These are phyloP conservation scores for Ceratitis capitata DNA, from an alignment of 1,140 invertebrate genomes.

Conservation along the genomic window DNA sequence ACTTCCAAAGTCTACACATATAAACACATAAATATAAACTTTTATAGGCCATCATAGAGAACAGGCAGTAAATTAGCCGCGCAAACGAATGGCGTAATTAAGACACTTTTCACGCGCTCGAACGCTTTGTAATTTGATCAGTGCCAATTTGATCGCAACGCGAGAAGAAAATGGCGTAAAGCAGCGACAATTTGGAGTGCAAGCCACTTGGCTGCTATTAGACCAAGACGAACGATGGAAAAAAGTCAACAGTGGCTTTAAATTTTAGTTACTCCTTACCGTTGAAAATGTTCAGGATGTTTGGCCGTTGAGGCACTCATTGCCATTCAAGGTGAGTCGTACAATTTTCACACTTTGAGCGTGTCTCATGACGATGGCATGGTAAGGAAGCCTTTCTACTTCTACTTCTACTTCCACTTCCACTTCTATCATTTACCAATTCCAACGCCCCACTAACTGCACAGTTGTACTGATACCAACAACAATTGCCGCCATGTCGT, in stretches of 20 bases:
- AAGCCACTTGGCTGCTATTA: too few species aligned
- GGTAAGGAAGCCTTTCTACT: background rate
- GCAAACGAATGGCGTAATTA: conserved; percentile 31
- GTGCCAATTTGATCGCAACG: conserved; percentile 19
- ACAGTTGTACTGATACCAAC: background rate
- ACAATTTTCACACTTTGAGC: conserved; percentile 34
- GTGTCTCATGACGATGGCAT: background rate
- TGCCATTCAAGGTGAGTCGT: conserved; percentile 27
- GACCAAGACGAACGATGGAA: background rate
- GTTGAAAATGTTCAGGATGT: background rate
- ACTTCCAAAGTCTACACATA: background rate
- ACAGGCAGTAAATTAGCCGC: conserved; percentile 10
- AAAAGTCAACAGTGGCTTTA: background rate
- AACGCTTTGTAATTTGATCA: conserved; percentile 5
- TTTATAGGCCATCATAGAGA: background rate
- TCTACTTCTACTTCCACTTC: background rate
- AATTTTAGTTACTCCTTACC: background rate
- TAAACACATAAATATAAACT: background rate
- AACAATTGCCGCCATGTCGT: conserved; percentile 7
- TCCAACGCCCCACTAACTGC: background rate
- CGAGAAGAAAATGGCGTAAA: background rate
- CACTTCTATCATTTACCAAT: too few species aligned
- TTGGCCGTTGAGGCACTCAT: background rate
- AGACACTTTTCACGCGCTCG: conserved; percentile 30
- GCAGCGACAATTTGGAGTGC: too few species aligned